These are phyloP conservation scores for Clarias platycephalus DNA, from an alignment of 2,797 vertebrate species.

Conservation along the genomic window DNA sequence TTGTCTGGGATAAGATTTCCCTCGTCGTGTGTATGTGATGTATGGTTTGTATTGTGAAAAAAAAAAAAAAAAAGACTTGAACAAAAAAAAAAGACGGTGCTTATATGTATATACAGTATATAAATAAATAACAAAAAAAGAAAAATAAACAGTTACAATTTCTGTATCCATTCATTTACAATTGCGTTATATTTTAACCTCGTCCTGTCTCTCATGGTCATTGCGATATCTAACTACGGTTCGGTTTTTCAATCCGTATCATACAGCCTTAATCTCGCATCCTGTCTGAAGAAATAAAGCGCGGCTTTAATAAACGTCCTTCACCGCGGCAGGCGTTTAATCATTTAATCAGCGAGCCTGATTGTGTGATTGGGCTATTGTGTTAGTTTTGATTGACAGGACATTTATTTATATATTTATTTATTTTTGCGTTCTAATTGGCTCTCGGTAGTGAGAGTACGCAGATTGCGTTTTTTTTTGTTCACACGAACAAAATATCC, in stretches of 20 bases:
- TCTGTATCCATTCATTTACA: not conserved
- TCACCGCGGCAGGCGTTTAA: slow-evolving; percentile 1
- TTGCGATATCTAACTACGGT: not conserved
- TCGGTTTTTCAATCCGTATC: not conserved
- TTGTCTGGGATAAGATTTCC: not conserved
- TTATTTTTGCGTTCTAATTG: not conserved
- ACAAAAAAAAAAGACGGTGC: too few species aligned
- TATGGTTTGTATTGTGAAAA: not conserved
- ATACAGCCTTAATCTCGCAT: not conserved
- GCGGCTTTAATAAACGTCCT: not conserved
- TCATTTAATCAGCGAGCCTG: not conserved
- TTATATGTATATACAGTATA: too few species aligned
- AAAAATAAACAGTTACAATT: too few species aligned
- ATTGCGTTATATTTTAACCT: not conserved
- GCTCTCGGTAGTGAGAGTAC: not conserved
- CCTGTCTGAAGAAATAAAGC: too few species aligned
- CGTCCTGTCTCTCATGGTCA: not conserved
- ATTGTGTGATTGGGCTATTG: slow-evolving; percentile 1
- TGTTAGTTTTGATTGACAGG: not conserved
- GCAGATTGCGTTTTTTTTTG: not conserved
- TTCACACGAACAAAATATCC: not conserved
- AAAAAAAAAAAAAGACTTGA: too few species aligned
- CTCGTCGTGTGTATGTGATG: not conserved
- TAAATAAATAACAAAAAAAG: too few species aligned
- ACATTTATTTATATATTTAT: too few species aligned